Evolutionary conservation across 2,113 vertebrate species (phyloP).

Genomic region (Cyanoliseus patagonus): DNA sequence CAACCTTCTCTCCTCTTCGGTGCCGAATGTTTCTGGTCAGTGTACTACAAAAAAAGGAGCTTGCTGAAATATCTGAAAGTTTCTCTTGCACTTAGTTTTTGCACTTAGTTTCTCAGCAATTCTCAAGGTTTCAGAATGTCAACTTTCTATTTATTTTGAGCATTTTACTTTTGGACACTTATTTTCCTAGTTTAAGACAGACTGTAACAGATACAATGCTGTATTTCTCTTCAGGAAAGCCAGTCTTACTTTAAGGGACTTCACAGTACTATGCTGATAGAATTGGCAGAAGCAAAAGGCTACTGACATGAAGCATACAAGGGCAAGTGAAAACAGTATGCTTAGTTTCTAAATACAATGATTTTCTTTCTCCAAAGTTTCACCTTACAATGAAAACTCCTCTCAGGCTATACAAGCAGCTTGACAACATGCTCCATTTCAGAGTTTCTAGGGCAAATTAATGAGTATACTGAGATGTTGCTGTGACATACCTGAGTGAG

Average conservation of each 20-base stretch:
- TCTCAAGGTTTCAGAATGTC: background rate
- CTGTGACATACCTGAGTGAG: rapidly evolving
- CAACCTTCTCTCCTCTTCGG: conserved; percentile 94
- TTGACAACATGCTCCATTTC: background rate
- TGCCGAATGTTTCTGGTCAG: conserved; percentile 96
- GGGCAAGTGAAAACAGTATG: background rate
- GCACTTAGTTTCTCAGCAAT: background rate
- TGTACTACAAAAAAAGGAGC: conserved; percentile 77
- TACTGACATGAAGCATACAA: background rate
- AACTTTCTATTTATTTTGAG: background rate
- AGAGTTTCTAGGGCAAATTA: background rate
- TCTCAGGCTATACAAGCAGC: background rate
- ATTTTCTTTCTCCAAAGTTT: background rate
- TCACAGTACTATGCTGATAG: background rate
- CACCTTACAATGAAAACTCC: background rate
- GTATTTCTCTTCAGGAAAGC: background rate
- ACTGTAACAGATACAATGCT: background rate
- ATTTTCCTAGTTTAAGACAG: background rate
- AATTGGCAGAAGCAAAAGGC: background rate
- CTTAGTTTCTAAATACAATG: background rate
- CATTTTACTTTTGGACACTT: background rate
- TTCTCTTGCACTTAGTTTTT: background rate
- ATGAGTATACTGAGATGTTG: background rate
- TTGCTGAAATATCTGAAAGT: background rate
- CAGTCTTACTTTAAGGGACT: background rate